Evolutionary conservation across 2,113 vertebrate genomes (phyloP), one percentile per base, ranked within the genome.

Genomic region (Perca flavescens): DNA sequence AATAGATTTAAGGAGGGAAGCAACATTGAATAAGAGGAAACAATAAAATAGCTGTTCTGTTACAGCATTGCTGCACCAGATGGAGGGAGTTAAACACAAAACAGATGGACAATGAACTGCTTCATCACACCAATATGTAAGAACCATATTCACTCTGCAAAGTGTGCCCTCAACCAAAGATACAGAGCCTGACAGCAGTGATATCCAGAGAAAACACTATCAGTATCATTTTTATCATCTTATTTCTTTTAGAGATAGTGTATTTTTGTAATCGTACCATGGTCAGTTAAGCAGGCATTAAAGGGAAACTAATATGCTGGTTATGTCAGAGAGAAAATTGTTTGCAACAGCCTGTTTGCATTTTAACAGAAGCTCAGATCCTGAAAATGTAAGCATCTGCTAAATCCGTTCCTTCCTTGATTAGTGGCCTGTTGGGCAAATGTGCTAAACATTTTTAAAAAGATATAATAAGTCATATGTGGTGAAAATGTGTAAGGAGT

Each of bases 101-200:
- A 78, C 91, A 90, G 85, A 89, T 90, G 89, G 87, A 85, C 82
- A 79, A 89, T 91, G 87, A 90, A 88, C 82, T 86, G 86, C 88
- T 84, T 78, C 87, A 86, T 79, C 79, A 47, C 81, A 77, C 79
- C 82, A 86, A 77, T 86, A 85, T 86, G 81, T 73, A 89, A 57
- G 58, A 84, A 86, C 57, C 89, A 82, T 89, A 88, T 89, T 90
- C 65, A 81, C 66, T 34, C 76, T 72, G 61, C 68, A 60, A 36
- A 63, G 67, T 82, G 81, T 80, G 84, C 66, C 80, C 52, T 78
- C 62, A 65, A 62, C 67, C 40, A 66, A 77, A 74, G 49, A 88
- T 13, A n/a, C 17, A 10, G 50, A 57, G 79, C 43, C 57, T 8
- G 17, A 69, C 68, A 16, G 63, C 52, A 63, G 28, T 47, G 36